Conservation (phyloP, 2,888 invertebrate genomes). For the Podabrus alpinus region DNA sequence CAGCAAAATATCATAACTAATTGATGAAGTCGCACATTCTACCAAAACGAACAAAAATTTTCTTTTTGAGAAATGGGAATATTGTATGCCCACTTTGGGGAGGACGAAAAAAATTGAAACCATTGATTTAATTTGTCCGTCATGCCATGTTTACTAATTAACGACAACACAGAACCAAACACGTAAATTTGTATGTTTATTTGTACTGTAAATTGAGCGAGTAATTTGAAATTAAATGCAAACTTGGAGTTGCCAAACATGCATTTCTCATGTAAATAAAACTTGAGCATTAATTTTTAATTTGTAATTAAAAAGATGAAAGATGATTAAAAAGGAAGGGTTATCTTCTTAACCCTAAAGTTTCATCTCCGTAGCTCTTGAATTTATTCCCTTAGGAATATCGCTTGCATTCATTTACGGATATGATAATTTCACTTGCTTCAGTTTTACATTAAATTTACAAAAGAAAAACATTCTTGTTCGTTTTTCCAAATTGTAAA, state of each 20-base stretch:
- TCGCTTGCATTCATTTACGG: not conserved
- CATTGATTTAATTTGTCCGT: not conserved
- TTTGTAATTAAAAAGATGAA: not conserved
- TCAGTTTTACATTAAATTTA: not conserved
- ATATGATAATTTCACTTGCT: not conserved
- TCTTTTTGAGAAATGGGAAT: not conserved
- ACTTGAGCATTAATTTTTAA: not conserved
- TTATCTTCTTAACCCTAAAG: not conserved
- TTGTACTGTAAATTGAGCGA: not conserved
- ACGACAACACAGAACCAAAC: not conserved
- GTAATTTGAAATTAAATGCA: slow-evolving; percentile 1
- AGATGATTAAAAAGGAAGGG: not conserved
- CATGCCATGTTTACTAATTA: not conserved
- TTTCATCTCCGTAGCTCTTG: not conserved
- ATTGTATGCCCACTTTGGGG: not conserved
- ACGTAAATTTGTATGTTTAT: slow-evolving; percentile 1
- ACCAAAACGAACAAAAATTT: not conserved
- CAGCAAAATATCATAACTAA: slow-evolving; percentile 36
- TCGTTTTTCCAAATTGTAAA: not conserved
- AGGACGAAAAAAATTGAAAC: not conserved
- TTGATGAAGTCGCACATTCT: slow-evolving; percentile 32
- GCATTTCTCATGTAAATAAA: not conserved
- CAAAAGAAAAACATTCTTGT: not conserved
- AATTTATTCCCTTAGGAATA: not conserved
- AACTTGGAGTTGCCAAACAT: not conserved